Conservation (phyloP, 2,113 vertebrate species). For the Charadrius vociferus region DNA sequence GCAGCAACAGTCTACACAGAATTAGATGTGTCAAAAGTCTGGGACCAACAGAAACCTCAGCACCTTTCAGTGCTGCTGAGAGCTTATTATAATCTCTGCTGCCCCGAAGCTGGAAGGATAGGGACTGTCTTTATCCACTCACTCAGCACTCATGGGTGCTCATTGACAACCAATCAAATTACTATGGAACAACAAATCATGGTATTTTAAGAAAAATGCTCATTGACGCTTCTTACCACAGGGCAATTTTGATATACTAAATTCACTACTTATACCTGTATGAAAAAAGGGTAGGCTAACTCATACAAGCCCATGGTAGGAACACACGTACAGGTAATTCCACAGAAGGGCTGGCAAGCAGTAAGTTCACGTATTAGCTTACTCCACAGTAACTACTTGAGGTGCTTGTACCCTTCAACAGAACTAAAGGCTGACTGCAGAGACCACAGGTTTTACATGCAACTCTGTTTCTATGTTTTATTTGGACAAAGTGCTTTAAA, state of each 20-base stretch:
- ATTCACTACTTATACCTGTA: not conserved
- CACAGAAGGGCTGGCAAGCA: not conserved
- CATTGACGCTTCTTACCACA: not conserved
- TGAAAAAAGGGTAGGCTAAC: not conserved
- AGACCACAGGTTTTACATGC: not conserved
- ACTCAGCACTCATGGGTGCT: not conserved
- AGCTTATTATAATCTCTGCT: not conserved
- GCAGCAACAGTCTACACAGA: not conserved
- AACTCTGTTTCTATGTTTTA: not conserved
- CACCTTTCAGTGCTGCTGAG: not conserved
- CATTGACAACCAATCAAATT: not conserved
- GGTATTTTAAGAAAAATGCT: not conserved
- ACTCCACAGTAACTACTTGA: not conserved
- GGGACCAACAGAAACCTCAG: not conserved
- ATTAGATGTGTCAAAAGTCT: not conserved
- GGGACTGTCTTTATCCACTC: not conserved
- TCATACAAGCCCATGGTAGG: not conserved
- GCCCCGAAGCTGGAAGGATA: not conserved
- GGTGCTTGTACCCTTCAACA: not conserved
- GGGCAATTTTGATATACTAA: not conserved
- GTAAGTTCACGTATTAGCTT: not conserved
- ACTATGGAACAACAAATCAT: not conserved
- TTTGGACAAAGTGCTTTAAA: not conserved
- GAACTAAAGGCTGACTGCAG: not conserved
- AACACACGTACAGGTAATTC: not conserved